Evolutionary conservation across 2,888 invertebrate species (phyloP).

Genomic region (Rhodophaea formosa): DNA sequence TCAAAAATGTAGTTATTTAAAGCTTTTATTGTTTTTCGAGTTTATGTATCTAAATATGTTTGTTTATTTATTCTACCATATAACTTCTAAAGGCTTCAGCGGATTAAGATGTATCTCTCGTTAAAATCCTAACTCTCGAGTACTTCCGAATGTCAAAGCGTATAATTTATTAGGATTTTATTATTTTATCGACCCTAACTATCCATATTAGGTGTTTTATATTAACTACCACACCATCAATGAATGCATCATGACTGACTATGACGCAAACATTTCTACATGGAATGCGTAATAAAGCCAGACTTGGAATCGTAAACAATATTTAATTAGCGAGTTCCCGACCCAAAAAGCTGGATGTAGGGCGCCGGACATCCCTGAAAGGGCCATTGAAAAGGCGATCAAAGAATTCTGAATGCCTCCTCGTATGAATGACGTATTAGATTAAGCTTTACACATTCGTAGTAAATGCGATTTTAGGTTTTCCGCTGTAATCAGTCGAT

Average conservation of each 20-base stretch:
- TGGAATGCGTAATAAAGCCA: conserved; percentile 44
- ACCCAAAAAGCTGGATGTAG: conserved; percentile 59
- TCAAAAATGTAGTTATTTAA: too few relatives aligned
- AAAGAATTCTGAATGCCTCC: conserved; percentile 24
- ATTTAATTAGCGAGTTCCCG: conserved; percentile 63
- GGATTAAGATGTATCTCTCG: too few relatives aligned
- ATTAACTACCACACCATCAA: too few relatives aligned
- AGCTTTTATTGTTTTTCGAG: too few relatives aligned
- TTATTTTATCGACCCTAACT: too few relatives aligned
- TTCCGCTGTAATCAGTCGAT: not conserved
- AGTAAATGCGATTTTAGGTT: not conserved
- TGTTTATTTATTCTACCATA: too few relatives aligned
- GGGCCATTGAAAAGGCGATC: conserved; percentile 42
- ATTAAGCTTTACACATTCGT: not conserved
- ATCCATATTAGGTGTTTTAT: too few relatives aligned
- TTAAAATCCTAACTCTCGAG: too few relatives aligned
- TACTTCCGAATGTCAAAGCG: too few relatives aligned
- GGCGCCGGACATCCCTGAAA: conserved; percentile 44
- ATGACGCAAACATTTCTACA: conserved; percentile 31
- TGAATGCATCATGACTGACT: conserved; percentile 2
- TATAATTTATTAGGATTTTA: too few relatives aligned
- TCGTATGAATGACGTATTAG: conserved; percentile 3
- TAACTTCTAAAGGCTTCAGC: too few relatives aligned
- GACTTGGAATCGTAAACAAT: conserved; percentile 62
- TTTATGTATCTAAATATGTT: too few relatives aligned